Evolutionary conservation across 2,888 invertebrate species (phyloP).

Genomic region (Tridacna crocea): DNA sequence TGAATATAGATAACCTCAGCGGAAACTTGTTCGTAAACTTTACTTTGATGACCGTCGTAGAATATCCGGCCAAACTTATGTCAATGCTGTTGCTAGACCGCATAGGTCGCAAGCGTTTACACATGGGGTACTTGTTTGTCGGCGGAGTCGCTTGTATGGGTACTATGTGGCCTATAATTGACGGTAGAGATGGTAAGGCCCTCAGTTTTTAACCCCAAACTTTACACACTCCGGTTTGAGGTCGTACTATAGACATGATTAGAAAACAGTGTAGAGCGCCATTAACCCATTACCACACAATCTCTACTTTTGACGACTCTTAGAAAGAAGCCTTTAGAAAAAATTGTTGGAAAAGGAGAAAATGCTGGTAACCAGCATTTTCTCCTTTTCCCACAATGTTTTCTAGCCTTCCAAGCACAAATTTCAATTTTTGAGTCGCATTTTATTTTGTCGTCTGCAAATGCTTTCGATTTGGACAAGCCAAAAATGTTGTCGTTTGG

Average conservation of each 20-base stretch:
- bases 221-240: too few relatives aligned
- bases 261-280: background rate
- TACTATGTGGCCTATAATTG: slow-evolving; percentile 86
- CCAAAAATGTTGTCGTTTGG: too few relatives aligned
- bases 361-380: too few relatives aligned
- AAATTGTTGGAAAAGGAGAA: too few relatives aligned
- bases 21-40: slow-evolving; percentile 70
- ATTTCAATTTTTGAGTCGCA: too few relatives aligned
- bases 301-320: too few relatives aligned
- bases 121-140: slow-evolving; percentile 58
- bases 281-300: too few relatives aligned
- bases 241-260: background rate
- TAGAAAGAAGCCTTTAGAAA: too few relatives aligned
- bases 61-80: slow-evolving; percentile 64
- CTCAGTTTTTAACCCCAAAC: background rate
- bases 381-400: too few relatives aligned
- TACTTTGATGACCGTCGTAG: slow-evolving; percentile 61
- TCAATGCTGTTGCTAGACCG: slow-evolving; percentile 64
- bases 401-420: too few relatives aligned
- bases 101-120: slow-evolving; percentile 62
- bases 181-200: slow-evolving; percentile 41
- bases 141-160: slow-evolving; percentile 84
- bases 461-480: too few relatives aligned
- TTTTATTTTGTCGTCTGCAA: too few relatives aligned
- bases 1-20: slow-evolving; percentile 67